phyloP scores from a whole-genome alignment of 2,113 vertebrate genomes.

The Cebidichthys violaceus region DNA sequence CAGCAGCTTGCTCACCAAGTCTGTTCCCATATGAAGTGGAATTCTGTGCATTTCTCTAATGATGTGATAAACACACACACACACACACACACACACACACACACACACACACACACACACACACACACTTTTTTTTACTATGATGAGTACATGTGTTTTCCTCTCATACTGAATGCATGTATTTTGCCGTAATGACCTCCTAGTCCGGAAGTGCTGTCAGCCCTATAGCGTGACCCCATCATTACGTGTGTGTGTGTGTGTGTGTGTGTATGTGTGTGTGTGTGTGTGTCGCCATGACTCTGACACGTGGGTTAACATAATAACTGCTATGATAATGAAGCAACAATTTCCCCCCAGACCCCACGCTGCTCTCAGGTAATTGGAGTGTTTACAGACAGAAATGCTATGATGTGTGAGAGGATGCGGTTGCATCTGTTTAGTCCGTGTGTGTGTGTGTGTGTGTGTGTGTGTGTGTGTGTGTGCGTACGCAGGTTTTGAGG shows the following conservation, averaged over 20 bases:
- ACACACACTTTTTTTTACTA: background rate
- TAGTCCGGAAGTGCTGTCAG: constrained; percentile 39
- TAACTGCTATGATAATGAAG: constrained; percentile 80
- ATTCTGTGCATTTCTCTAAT: background rate
- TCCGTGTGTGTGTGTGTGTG: background rate
- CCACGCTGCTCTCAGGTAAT: constrained; percentile 75
- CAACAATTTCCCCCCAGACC: constrained; percentile 65
- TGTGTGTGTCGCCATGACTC: constrained; percentile 43
- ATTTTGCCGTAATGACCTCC: constrained; percentile 49
- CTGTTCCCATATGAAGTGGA: background rate
- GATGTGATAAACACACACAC: background rate
- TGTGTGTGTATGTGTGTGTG: constrained; percentile 34
- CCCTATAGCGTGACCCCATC: constrained; percentile 29
- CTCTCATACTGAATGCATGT: constrained; percentile 34
- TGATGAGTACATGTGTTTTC: background rate
- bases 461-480: constrained; percentile 5
- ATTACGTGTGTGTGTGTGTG: constrained; percentile 37
- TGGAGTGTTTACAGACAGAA: constrained; percentile 75
- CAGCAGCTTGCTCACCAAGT: background rate
- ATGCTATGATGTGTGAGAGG: constrained; percentile 26
- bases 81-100: background rate
- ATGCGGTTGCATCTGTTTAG: constrained; percentile 3
- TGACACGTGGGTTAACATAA: constrained; percentile 74
- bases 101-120: too few species aligned
- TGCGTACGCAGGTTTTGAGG: background rate